These are phyloP conservation scores for Metridium senile DNA, from an alignment of 92 coral and sea anemone species.

Conservation along the genomic window DNA sequence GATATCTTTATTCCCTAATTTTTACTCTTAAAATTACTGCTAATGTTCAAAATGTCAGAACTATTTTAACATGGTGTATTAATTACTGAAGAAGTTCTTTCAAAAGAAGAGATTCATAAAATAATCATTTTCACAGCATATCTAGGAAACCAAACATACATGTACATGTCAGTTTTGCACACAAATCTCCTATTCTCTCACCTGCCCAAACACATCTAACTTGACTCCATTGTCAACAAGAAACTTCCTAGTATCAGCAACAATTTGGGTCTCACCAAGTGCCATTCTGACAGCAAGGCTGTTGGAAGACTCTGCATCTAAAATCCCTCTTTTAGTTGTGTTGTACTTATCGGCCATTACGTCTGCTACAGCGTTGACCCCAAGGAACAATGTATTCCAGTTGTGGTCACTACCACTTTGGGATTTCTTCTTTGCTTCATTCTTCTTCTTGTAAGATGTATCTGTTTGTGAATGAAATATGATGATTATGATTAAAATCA, in stretches of 20 bases:
- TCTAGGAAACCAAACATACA: background rate
- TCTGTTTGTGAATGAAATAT: background rate
- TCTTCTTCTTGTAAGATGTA: conserved; percentile 77
- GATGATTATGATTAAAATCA: background rate
- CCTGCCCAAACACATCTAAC: conserved; percentile 98
- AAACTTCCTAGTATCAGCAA: conserved; percentile 96
- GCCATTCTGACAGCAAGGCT: conserved; percentile 99
- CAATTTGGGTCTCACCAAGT: conserved; percentile 96
- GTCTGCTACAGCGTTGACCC: conserved; percentile 95
- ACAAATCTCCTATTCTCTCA: conserved; percentile 7
- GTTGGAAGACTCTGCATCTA: conserved; percentile 83
- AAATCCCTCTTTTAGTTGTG: conserved; percentile 83
- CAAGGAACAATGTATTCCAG: conserved; percentile 96
- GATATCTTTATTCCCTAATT: no score
- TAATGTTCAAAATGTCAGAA: no score
- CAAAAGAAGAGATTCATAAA: no score
- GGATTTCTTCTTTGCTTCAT: conserved; percentile 68
- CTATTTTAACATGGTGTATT: no score
- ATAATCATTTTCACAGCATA: background rate
- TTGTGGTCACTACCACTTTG: conserved; percentile 86
- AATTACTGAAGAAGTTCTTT: no score
- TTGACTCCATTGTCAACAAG: conserved; percentile 83
- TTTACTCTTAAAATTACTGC: no score
- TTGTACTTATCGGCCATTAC: conserved; percentile 96
- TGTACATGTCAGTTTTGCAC: background rate